Conservation (phyloP, 2,113 vertebrate species). For the Coptodon bakossiorum region DNA sequence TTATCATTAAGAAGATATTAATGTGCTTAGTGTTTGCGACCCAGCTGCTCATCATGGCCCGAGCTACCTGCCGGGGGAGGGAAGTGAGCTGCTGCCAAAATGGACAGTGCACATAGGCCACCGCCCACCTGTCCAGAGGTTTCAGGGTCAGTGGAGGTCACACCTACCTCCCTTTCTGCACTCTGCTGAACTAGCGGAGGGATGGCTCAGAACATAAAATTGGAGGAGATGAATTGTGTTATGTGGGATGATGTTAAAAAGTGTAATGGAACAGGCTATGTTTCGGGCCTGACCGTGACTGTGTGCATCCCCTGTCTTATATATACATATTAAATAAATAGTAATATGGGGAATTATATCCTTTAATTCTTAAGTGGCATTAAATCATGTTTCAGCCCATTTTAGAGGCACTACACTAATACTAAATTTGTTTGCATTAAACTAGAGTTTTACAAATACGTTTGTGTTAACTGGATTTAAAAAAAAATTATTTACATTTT, state of each 20-base stretch:
- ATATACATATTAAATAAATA: constrained; percentile 51
- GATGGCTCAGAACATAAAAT: constrained; percentile 27
- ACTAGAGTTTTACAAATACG: neutral
- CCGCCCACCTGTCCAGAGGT: constrained; percentile 77
- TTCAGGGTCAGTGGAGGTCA: constrained; percentile 86
- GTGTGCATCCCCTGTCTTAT: constrained; percentile 11
- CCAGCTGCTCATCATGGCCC: constrained; percentile 98
- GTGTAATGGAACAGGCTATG: neutral
- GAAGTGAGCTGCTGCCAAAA: constrained; percentile 87
- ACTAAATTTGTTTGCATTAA: neutral
- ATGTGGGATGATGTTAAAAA: neutral
- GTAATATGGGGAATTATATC: constrained; percentile 12
- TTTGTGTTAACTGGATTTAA: neutral
- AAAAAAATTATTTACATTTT: neutral
- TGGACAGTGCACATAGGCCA: constrained; percentile 73
- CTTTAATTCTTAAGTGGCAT: constrained; percentile 49
- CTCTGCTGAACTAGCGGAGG: constrained; percentile 52
- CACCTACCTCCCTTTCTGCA: constrained; percentile 56
- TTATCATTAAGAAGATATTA: constrained; percentile 99
- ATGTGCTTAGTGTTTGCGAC: constrained; percentile 98
- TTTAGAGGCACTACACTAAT: neutral
- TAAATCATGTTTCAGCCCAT: constrained; percentile 22
- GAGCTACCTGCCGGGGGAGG: constrained; percentile 87
- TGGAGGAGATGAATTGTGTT: constrained; percentile 42
- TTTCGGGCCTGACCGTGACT: neutral